Evolutionary conservation across 1,140 invertebrate genomes (phyloP).

Genomic region (Chymomyza costata): DNA sequence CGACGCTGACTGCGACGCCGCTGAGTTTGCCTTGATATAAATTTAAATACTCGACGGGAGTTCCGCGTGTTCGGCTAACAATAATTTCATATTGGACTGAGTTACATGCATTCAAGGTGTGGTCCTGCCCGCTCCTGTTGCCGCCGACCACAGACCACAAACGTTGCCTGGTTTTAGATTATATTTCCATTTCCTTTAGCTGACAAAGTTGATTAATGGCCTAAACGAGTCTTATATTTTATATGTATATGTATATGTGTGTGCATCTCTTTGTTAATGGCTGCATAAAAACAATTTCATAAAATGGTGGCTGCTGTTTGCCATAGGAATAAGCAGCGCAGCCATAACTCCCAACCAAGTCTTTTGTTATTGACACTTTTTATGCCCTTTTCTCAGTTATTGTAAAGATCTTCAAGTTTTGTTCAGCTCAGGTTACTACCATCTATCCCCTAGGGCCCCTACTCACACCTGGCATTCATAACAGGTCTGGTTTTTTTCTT

Average conservation of each 20-base stretch:
- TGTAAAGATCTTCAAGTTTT: neutral
- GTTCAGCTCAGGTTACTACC: too few species aligned
- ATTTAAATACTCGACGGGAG: constrained; percentile 35
- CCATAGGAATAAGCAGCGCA: too few species aligned
- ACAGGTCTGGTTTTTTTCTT: too few species aligned
- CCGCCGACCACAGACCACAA: constrained; percentile 50
- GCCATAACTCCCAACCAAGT: constrained; percentile 12
- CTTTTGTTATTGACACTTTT: constrained; percentile 41
- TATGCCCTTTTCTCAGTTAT: constrained; percentile 13
- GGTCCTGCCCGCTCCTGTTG: constrained; percentile 47
- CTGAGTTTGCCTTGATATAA: constrained; percentile 10
- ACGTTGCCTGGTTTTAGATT: constrained; percentile 26
- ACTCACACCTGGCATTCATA: too few species aligned
- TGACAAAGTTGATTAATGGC: constrained; percentile 61
- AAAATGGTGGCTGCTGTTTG: constrained; percentile 41
- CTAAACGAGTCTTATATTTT: constrained; percentile 5
- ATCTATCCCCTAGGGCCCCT: too few species aligned
- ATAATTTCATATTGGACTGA: constrained; percentile 23
- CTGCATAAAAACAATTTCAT: constrained; percentile 24
- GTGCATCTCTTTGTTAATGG: constrained; percentile 59
- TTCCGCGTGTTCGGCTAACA: constrained; percentile 24
- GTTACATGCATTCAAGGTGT: constrained; percentile 35
- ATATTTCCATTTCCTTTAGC: constrained; percentile 37
- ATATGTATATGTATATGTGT: too few species aligned
- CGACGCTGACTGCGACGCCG: neutral